Percentiles rank a stretch among this genome's conserved stretches.
These are phyloP conservation scores for Agrochola lota DNA, from an alignment of 2,888 invertebrate species.

Conservation along the genomic window DNA sequence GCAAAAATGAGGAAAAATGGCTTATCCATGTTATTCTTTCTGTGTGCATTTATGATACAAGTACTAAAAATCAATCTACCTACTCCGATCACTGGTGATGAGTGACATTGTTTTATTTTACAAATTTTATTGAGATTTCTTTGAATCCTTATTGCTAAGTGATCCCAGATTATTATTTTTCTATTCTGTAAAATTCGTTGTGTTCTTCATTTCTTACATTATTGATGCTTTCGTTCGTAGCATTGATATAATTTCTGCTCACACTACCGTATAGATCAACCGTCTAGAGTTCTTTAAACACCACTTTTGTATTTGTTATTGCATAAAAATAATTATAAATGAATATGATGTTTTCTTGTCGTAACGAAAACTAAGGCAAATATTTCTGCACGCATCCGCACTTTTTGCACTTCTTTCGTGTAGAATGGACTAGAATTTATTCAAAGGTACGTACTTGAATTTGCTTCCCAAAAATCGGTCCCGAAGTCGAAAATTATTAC, in stretches of 20 bases:
- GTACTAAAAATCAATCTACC: no score
- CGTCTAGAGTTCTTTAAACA: neutral
- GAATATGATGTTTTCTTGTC: no score
- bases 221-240: neutral
- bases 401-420: no score
- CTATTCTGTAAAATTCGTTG: neutral
- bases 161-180: neutral
- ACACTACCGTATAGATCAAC: neutral
- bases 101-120: conserved; percentile 38
- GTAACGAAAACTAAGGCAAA: neutral
- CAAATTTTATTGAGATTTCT: conserved; percentile 3
- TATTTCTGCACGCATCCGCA: neutral
- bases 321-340: neutral
- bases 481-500: no score
- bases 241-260: neutral
- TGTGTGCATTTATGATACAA: no score
- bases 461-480: no score
- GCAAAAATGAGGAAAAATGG: no score
- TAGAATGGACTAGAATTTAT: no score
- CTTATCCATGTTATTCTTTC: no score
- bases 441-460: no score
- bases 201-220: no score
- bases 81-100: no score
- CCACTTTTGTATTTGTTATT: neutral
- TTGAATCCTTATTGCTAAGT: neutral